Base-by-base conservation (phyloP, 2,113 vertebrate genomes). In the Leucopternis melanops region DNA sequence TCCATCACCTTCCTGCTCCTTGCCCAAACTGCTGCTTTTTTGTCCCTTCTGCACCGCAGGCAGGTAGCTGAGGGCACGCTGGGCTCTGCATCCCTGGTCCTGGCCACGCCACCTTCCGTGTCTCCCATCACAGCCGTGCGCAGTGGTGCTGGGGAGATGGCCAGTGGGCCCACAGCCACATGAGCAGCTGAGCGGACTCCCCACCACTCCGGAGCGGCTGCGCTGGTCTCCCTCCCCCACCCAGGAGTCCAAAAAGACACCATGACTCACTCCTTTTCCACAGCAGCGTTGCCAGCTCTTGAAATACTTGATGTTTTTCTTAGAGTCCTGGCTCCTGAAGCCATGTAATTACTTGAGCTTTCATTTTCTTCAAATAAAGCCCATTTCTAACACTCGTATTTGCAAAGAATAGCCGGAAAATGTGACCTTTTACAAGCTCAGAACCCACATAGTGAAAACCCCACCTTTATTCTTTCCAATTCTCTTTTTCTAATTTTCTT, bases 311-410 rank as follows among this genome's bases (percentile, higher is more conserved):
- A 1, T 96, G 93, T 88, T 97, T 96, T 96, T 88, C 90, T 97
- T 93, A 78, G 91, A 92, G 63, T 38, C 82, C 85, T 86, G 92
- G 92, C 90, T 95, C 67, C 88, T 42, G 63, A 19, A 94, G 90
- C 90, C 57, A 36, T 90, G 75, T 52, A 94, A 97, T 97, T 96
- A 96, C 88, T 88, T 52, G 80, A 91, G 55, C 58, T 94, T 94
- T 84, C 92, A 93, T 97, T 97, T 96, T 85, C 95, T 96, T 93
- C 93, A 96, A 96, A 96, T 93, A 95, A 94, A 94, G 72, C 57
- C 40, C 45, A 45, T 89, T 84, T 90, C 92, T 95, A 79, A 32
- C 77, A 63, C 69, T 79, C 0, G 0, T 34, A 27, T 78, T 80
- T 40, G 18, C 77, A 62, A 85, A 96, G 93, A 92, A 86, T n/a